These are phyloP conservation scores for Torymus auratus DNA, from an alignment of 2,888 invertebrate genomes.

Conservation along the genomic window DNA sequence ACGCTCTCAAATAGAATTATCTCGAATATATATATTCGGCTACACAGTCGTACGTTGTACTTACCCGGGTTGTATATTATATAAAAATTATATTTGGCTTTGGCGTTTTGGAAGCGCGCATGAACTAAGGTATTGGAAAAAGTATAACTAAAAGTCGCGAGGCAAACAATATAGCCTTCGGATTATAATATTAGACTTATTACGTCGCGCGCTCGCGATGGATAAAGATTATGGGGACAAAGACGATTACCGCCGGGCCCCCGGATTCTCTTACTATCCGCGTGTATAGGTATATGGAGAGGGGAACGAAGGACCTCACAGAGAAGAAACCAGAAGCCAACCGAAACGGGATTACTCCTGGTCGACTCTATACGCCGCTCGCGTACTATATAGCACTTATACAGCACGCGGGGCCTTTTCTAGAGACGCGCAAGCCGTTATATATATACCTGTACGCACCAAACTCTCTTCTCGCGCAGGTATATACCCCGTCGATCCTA, in stretches of 20 bases:
- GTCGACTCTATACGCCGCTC: not conserved
- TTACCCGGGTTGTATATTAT: no score
- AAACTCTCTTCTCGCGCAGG: not conserved
- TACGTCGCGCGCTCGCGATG: not conserved
- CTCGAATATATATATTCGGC: not conserved
- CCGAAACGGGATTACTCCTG: conserved; percentile 34
- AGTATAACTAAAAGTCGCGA: not conserved
- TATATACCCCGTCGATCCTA: not conserved
- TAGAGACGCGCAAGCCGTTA: no score
- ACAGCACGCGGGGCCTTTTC: no score
- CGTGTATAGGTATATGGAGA: not conserved
- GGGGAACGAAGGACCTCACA: conserved; percentile 8
- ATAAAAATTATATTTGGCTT: no score
- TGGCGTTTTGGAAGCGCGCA: no score
- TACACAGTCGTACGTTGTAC: not conserved
- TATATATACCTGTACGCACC: conserved; percentile 9
- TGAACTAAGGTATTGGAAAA: no score
- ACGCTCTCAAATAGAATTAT: conserved; percentile 38
- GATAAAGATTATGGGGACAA: conserved; percentile 35
- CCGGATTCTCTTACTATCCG: not conserved
- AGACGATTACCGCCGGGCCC: conserved; percentile 35
- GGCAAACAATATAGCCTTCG: conserved; percentile 27
- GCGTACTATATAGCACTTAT: no score
- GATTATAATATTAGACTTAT: conserved; percentile 21
- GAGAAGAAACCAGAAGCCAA: not conserved